phyloP scores from a whole-genome alignment of 2,113 vertebrate species.

The Cephalopterus ornatus region DNA sequence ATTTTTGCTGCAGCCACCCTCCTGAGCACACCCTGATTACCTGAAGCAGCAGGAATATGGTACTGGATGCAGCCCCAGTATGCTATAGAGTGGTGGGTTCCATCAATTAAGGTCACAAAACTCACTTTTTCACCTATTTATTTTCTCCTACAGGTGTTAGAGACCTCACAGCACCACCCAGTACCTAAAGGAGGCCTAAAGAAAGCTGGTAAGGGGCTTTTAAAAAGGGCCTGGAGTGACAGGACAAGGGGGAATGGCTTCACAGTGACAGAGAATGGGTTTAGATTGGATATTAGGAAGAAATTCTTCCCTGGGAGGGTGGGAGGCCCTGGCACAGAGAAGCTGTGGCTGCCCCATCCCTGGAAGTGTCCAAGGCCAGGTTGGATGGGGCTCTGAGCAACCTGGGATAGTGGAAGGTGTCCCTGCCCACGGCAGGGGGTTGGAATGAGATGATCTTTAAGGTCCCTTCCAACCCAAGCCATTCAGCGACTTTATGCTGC shows the following conservation, averaged over 20 bases:
- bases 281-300: neutral
- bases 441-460: neutral
- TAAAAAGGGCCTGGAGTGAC: neutral
- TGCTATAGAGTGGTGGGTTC: neutral
- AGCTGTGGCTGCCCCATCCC: neutral
- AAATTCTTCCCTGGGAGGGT: neutral
- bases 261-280: neutral
- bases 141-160: neutral
- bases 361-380: neutral
- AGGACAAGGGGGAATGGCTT: neutral
- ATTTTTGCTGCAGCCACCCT: neutral
- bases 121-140: neutral
- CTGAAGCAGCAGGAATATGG: neutral
- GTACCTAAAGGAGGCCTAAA: neutral
- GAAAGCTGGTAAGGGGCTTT: neutral
- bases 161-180: neutral
- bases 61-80: rapidly evolving
- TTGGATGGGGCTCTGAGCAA: neutral
- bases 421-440: neutral
- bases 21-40: neutral
- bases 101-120: neutral
- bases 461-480: neutral
- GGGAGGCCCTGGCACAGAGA: neutral
- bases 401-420: neutral
- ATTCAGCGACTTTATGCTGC: neutral